Base-by-base conservation (phyloP, 2,113 vertebrate genomes). In the Corydoras sp. region DNA sequence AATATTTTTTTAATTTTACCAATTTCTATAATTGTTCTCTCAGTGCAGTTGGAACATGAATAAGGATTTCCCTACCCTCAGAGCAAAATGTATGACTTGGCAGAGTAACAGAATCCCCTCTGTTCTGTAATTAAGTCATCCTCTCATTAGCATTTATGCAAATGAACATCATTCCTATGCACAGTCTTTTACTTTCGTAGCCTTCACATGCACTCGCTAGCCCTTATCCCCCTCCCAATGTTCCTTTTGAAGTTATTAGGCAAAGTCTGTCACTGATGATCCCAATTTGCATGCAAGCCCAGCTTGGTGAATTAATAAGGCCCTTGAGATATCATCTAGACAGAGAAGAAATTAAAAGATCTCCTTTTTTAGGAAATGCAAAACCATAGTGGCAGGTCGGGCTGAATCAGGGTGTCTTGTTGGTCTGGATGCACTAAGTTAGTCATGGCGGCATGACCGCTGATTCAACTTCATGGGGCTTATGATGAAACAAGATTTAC, bases 221-320 rank as follows among this genome's bases (percentile, higher is more conserved):
- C 58, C 50, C 66, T 62, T 35, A 24, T 51, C 53, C 65, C 72
- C 79, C 51, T 69, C 72, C 72, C 65, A 83, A 83, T 82, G 84
- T 84, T 83, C 5, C 71, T 86, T 90, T 89, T 90, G 86, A 89
- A 86, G 86, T 89, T 86, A 81, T 78, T 80, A 75, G 75, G 81
- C 82, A 83, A 82, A 84, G 83, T 85, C 84, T 86, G 83, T 79
- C 81, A 79, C 85, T 81, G 82, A 86, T 86, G 86, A 79, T 85
- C 87, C 86, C 82, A 76, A 86, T 88, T 89, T 74, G 83, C 80
- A 80, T 74, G 86, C 81, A 83, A 86, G 85, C 78, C 81, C 68
- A 14, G 68, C 79, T 77, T 76, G 76, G 60, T 80, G 76, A 77
- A 79, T 77, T 71, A 84, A 81, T 71, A 72, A 76, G 81, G 69